Conservation (phyloP, 2,888 invertebrate genomes). For the Orthonevra nobilis region DNA sequence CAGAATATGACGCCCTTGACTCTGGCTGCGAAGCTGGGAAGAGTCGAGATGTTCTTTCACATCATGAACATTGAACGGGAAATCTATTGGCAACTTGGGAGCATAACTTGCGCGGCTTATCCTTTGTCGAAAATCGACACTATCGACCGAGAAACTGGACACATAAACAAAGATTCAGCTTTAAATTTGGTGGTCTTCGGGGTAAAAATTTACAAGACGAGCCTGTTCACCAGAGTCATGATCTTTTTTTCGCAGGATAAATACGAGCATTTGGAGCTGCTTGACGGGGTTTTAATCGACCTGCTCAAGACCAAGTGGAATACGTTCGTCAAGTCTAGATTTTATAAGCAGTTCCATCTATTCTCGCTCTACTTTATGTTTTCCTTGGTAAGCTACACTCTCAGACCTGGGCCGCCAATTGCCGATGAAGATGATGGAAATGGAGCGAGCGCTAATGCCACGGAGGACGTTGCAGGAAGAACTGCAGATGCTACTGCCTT, state of each 20-base stretch:
- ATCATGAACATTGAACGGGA: slow-evolving; percentile 97
- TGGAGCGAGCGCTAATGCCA: slow-evolving; percentile 43
- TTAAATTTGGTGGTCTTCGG: slow-evolving; percentile 98
- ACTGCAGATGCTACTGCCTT: slow-evolving; percentile 8
- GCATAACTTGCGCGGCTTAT: slow-evolving; percentile 98
- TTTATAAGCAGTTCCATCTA: slow-evolving; percentile 94
- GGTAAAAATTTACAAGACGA: too few relatives aligned
- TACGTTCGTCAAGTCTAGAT: slow-evolving; percentile 96
- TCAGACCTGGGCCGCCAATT: slow-evolving; percentile 90
- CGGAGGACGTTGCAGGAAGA: slow-evolving; percentile 28
- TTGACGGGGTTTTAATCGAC: slow-evolving; percentile 96
- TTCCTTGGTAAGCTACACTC: slow-evolving; percentile 92
- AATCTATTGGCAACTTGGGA: slow-evolving; percentile 97
- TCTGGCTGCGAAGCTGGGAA: slow-evolving; percentile 94
- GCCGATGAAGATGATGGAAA: slow-evolving; percentile 75
- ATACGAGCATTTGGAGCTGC: slow-evolving; percentile 95
- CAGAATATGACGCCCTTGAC: slow-evolving; percentile 95
- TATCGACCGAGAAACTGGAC: slow-evolving; percentile 93
- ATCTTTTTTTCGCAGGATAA: slow-evolving; percentile 85
- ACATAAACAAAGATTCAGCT: slow-evolving; percentile 97
- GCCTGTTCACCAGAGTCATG: neutral
- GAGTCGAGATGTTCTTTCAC: slow-evolving; percentile 97
- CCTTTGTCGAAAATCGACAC: slow-evolving; percentile 97
- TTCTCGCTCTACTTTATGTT: slow-evolving; percentile 95
- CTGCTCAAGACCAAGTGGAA: slow-evolving; percentile 98